Percentiles rank a stretch among this genome's conserved stretches.
Conservation (phyloP, 2,797 vertebrate genomes). For the Rhinichthys osculus region DNA sequence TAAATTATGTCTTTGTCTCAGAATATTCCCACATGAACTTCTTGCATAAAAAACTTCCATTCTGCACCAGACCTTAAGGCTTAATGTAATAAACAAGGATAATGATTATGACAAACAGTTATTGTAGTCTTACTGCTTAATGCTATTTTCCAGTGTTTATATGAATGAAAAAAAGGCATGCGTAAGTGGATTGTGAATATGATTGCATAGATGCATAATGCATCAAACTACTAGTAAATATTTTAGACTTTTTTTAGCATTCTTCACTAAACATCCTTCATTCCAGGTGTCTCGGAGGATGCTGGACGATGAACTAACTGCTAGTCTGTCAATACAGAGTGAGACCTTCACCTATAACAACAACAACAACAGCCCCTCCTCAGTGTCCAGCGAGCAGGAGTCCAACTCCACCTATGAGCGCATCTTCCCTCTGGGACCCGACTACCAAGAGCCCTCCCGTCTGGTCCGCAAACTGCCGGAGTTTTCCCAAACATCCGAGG, state of each 20-base stretch:
- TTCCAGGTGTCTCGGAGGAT: slow-evolving; percentile 92
- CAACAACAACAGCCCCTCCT: slow-evolving; percentile 83
- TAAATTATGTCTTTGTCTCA: slow-evolving; percentile 11
- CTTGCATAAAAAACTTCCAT: neutral
- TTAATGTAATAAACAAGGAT: neutral
- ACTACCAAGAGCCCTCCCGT: slow-evolving; percentile 96
- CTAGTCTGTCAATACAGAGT: slow-evolving; percentile 95
- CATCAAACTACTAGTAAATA: neutral
- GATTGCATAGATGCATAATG: neutral
- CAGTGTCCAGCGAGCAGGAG: slow-evolving; percentile 87
- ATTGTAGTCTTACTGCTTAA: neutral
- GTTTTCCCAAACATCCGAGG: slow-evolving; percentile 85
- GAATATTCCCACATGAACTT: neutral
- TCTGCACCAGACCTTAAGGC: neutral
- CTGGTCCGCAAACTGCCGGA: slow-evolving; percentile 93
- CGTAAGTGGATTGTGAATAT: neutral
- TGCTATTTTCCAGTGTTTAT: neutral
- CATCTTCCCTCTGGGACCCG: slow-evolving; percentile 93
- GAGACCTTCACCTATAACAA: slow-evolving; percentile 92
- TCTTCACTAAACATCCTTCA: slow-evolving; percentile 60
- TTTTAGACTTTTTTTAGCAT: slow-evolving; percentile 2
- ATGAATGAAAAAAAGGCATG: neutral
- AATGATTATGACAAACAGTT: neutral
- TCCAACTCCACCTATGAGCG: slow-evolving; percentile 93
- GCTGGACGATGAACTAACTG: slow-evolving; percentile 96